phyloP scores from a whole-genome alignment of 2,888 invertebrate genomes.

The Lottia scabra region DNA sequence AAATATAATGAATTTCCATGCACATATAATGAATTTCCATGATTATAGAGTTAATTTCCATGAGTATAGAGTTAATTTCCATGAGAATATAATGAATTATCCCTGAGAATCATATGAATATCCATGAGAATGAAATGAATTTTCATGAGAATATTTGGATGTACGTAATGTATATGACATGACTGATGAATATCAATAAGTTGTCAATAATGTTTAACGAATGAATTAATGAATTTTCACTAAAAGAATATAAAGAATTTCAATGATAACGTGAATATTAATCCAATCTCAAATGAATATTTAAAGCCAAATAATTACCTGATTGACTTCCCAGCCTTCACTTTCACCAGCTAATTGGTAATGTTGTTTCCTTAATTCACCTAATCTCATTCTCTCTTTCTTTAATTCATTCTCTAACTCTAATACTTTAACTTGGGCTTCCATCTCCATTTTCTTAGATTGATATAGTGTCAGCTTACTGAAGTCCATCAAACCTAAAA shows the following conservation, averaged over 20 bases:
- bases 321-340: slow-evolving; percentile 60
- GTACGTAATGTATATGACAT: no score
- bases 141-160: no score
- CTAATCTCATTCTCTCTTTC: slow-evolving; percentile 85
- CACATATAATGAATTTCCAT: no score
- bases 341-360: slow-evolving; percentile 80
- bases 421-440: slow-evolving; percentile 88
- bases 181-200: no score
- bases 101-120: no score
- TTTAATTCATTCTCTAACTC: slow-evolving; percentile 92
- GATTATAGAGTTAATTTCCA: no score
- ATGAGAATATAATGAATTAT: no score
- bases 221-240: not conserved
- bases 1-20: no score
- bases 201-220: no score
- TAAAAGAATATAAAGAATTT: not conserved
- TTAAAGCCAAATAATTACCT: slow-evolving; percentile 29
- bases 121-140: no score
- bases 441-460: slow-evolving; percentile 96
- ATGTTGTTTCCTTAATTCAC: slow-evolving; percentile 90
- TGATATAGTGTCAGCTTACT: slow-evolving; percentile 90
- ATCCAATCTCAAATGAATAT: not conserved
- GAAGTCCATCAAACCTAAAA: slow-evolving; percentile 88
- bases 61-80: no score
- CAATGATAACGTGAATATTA: no score